Base-by-base conservation (phyloP, 2,888 invertebrate species). In the Rambutsinella grinnellia region DNA sequence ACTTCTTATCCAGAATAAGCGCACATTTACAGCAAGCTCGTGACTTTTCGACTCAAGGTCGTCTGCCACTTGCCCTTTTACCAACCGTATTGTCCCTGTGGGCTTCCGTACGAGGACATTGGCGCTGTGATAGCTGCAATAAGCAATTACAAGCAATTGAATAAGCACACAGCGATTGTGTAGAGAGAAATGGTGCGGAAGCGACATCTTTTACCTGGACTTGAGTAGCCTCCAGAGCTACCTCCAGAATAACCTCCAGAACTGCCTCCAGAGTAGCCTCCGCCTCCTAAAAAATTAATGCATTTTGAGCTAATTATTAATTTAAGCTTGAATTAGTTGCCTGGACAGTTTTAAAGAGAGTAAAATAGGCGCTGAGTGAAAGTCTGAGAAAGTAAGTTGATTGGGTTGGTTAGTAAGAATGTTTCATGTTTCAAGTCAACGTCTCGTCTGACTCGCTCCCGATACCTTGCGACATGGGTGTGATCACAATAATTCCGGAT, bases 401-500 rank as follows among this genome's bases (percentile, higher is more conserved):
- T n/a, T n/a, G n/a, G n/a, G n/a, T n/a, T n/a, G n/a, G n/a, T n/a
- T n/a, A n/a, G n/a, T n/a, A n/a, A n/a, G n/a, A n/a, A n/a, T n/a
- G n/a, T n/a, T n/a, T n/a, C n/a, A n/a, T n/a, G n/a, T n/a, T n/a
- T n/a, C n/a, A n/a, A n/a, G n/a, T n/a, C n/a, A n/a, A n/a, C n/a
- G n/a, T n/a, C n/a, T n/a, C n/a, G n/a, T n/a, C n/a, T n/a, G n/a
- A n/a, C n/a, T n/a, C n/a, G n/a, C n/a, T n/a, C n/a, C n/a, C n/a
- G n/a, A n/a, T 62, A 65, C 65, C 68, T 76, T 68, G 63, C 17
- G 68, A 62, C 10, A 76, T 63, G 10, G 76, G 76, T 26, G 76
- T 76, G 36, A 76, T 76, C 53, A 76, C 76, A 63, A 76, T 76
- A 27, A 68, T 57, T 62, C 76, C 76, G 24, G 76, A 76, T 8